Conservation (phyloP, 2,888 invertebrate genomes). For the Sicus ferrugineus region DNA sequence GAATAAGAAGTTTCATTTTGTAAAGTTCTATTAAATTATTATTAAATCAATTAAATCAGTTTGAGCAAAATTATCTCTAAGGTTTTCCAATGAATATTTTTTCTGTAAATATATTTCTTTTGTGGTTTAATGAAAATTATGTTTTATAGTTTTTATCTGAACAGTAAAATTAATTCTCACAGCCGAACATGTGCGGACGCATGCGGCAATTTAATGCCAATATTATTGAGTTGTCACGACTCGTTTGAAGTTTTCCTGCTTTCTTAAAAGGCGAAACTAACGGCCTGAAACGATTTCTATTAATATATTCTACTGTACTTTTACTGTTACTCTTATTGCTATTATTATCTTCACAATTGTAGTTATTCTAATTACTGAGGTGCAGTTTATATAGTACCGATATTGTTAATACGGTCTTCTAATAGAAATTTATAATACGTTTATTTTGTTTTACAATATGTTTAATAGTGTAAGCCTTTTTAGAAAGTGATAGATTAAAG, state of each 20-base stretch:
- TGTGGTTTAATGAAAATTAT: too few species aligned
- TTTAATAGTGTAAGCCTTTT: constrained; percentile 41
- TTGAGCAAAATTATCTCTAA: neutral
- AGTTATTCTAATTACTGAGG: constrained; percentile 7
- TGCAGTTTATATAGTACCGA: constrained; percentile 1
- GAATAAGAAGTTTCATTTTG: too few species aligned
- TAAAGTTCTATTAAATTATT: too few species aligned
- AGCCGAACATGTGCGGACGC: too few species aligned
- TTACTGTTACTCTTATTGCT: neutral
- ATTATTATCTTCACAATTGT: neutral
- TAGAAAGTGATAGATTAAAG: constrained; percentile 41
- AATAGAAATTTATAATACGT: constrained; percentile 21
- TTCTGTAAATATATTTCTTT: neutral
- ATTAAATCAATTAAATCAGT: neutral
- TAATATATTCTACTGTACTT: neutral
- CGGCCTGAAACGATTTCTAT: neutral
- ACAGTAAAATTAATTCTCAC: too few species aligned
- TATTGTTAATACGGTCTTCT: constrained; percentile 26
- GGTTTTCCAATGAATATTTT: neutral
- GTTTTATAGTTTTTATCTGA: too few species aligned
- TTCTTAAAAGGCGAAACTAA: too few species aligned
- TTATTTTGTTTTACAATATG: constrained; percentile 32
- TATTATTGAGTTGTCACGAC: too few species aligned
- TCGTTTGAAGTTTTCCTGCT: too few species aligned
- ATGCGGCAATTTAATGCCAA: too few species aligned